phyloP scores from a whole-genome alignment of 2,797 vertebrate genomes.

The Acrocephalus scirpaceus region DNA sequence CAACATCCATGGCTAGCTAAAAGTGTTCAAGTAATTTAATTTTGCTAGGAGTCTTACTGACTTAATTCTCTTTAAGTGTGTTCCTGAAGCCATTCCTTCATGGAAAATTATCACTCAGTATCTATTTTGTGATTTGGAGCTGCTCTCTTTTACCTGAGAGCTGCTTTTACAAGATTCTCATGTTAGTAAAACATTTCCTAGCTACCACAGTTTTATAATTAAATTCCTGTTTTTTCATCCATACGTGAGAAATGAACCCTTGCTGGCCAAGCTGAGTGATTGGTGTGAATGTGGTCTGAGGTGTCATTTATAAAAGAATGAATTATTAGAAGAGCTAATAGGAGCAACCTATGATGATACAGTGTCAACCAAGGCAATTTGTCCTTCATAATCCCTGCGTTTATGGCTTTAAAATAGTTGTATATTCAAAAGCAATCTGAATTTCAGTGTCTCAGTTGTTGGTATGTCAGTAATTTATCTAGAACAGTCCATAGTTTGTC shows the following conservation, averaged over 20 bases:
- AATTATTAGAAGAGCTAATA: slow-evolving; percentile 16
- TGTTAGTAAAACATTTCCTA: background rate
- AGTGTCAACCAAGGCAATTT: slow-evolving; percentile 17
- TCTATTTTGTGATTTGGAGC: background rate
- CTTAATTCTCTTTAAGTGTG: background rate
- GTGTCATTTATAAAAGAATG: slow-evolving; percentile 4
- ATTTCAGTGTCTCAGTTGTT: slow-evolving; percentile 7
- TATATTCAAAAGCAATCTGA: slow-evolving; percentile 46
- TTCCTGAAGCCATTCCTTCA: background rate
- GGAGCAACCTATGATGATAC: slow-evolving; percentile 4
- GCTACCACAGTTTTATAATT: background rate
- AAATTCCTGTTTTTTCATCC: background rate
- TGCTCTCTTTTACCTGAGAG: background rate
- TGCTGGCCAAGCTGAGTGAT: background rate
- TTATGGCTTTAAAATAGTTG: slow-evolving; percentile 44
- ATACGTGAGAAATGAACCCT: background rate
- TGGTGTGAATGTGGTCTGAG: background rate
- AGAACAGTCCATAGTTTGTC: background rate
- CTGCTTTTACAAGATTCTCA: background rate
- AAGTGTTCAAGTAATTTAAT: background rate
- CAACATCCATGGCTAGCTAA: background rate
- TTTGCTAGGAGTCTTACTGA: background rate
- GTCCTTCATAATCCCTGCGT: slow-evolving; percentile 17
- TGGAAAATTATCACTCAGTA: background rate
- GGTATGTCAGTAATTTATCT: background rate